Evolutionary conservation across 1,140 invertebrate species (phyloP).

Genomic region (Drosophila saltans): DNA sequence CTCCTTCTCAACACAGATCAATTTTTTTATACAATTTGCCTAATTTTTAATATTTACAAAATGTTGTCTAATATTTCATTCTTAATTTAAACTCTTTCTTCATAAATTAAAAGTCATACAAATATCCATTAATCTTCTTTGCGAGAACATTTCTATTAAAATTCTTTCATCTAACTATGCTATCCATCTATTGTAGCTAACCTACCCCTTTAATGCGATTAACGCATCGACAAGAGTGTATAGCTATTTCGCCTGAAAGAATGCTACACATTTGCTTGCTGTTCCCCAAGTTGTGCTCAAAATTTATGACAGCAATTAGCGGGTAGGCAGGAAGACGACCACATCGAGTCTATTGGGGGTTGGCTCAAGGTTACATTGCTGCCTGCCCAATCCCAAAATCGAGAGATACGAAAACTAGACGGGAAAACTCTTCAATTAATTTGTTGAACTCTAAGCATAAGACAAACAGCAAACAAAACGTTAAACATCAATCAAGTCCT

Average conservation of each 20-base stretch:
- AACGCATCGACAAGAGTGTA: slow-evolving; percentile 9
- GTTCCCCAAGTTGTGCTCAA: slow-evolving; percentile 42
- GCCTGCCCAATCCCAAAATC: too few species aligned
- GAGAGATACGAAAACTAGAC: slow-evolving; percentile 14
- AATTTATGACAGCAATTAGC: slow-evolving; percentile 78
- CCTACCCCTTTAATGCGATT: slow-evolving; percentile 37
- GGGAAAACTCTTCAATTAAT: slow-evolving; percentile 72
- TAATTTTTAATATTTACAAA: background rate
- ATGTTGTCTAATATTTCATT: background rate
- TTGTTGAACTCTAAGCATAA: slow-evolving; percentile 59
- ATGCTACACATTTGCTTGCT: slow-evolving; percentile 30
- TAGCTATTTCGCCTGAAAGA: slow-evolving; percentile 40
- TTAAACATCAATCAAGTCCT: slow-evolving; percentile 68
- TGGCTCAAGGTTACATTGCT: slow-evolving; percentile 16
- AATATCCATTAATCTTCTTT: slow-evolving; percentile 2
- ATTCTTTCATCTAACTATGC: background rate
- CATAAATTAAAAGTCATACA: background rate
- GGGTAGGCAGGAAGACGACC: slow-evolving; percentile 43
- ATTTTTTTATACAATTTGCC: background rate
- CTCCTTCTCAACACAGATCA: background rate
- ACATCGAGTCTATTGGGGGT: slow-evolving; percentile 38
- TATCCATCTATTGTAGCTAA: slow-evolving; percentile 23
- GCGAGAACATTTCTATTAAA: slow-evolving; percentile 9
- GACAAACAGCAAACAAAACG: slow-evolving; percentile 45
- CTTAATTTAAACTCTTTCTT: background rate